Evolutionary conservation across 1,140 invertebrate species (phyloP), one percentile per base, ranked within the genome.

Genomic region (Sweltsa coloradensis): DNA sequence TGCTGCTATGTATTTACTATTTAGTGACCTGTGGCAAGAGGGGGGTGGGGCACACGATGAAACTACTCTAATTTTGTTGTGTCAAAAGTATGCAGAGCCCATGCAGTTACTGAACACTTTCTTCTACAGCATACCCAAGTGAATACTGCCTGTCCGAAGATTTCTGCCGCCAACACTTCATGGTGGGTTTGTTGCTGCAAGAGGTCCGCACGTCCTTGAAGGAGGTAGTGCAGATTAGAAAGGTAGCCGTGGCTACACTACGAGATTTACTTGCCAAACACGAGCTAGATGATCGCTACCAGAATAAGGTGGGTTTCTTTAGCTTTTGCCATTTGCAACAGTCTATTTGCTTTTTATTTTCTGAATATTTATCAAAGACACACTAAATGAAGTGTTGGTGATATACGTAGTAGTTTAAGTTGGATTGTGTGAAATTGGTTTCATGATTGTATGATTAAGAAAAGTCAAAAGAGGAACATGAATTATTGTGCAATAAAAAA

Each of bases 241-340:
- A 81, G 50, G 69, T 78, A 26, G 87, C 90, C 1, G 73, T 97
- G 45, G 66, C 67, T 19, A 82, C 88, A 11, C 68, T 97, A 21
- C 73, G 89, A 49, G 86, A 92, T 66, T 63, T 94, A 48, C 68
- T 97, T 37, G 88, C 89, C 1, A 97, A 97, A 65, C 94, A 97
- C 66, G 85, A 94, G 55, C 74, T 91, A 58, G 94, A 97, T 66
- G 85, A 90, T 60, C 69, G 93, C 49, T 97, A 94, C 63, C 75
- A 83, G 55, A 75, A 73, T 51, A 74, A 78, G 53, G 68, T 67
- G 52, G 21, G 21, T 26, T 50, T 11, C 13, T 41, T 40, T 25
- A 4, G 4, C 29, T 19, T 4, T 46, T 41, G 34, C n/a, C 34
- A 43, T 43, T 41, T 41, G 14, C 26, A 11, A n/a, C n/a, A n/a